Percentiles rank a stretch among this genome's conserved stretches.
These are phyloP conservation scores for Oceanites oceanicus DNA, from an alignment of 2,113 vertebrate genomes.

Conservation along the genomic window DNA sequence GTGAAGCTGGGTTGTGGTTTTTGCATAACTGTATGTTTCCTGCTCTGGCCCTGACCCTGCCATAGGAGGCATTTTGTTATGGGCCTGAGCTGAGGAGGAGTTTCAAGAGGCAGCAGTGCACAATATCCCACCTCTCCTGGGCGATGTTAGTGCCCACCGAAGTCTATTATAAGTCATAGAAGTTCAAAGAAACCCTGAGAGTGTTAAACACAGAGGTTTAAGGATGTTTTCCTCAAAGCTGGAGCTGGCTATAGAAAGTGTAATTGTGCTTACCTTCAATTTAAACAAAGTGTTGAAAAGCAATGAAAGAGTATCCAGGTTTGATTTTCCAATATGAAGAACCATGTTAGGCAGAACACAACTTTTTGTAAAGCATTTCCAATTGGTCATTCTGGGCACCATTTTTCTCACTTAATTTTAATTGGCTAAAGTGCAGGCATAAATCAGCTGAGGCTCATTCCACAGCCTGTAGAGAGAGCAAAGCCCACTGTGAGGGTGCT, in stretches of 20 bases:
- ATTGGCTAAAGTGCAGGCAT: background rate
- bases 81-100: background rate
- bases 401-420: background rate
- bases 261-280: background rate
- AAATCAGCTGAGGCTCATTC: background rate
- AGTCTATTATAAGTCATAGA: background rate
- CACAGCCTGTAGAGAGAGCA: background rate
- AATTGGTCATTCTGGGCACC: background rate
- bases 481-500: background rate
- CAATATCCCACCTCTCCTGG: background rate
- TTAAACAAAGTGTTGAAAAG: background rate
- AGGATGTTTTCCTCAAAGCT: background rate
- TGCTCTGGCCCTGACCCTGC: background rate
- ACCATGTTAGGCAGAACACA: background rate
- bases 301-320: background rate
- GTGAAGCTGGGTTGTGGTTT: background rate
- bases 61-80: background rate
- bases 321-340: background rate
- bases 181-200: background rate
- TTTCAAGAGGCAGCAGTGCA: background rate
- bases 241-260: background rate
- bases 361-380: background rate
- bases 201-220: background rate
- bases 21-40: background rate
- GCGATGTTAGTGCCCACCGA: background rate